Conservation (phyloP, 2,797 vertebrate genomes). For the Spinibarbus caldwelli region DNA sequence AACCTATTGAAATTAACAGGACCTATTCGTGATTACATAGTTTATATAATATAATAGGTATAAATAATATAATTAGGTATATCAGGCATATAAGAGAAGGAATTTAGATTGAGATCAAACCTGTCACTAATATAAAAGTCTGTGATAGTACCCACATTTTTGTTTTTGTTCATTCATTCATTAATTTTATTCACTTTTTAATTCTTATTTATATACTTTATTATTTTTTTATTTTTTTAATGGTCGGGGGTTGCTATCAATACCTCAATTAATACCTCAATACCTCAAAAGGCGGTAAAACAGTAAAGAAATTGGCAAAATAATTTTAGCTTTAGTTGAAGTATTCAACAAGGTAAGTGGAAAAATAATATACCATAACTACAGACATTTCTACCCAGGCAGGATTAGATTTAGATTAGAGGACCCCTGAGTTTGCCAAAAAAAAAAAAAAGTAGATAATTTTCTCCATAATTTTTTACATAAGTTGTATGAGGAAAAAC, state of each 20-base stretch:
- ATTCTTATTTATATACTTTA: too few species aligned
- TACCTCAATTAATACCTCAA: too few species aligned
- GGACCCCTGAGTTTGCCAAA: not conserved
- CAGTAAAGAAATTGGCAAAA: not conserved
- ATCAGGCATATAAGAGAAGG: not conserved
- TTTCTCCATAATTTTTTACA: not conserved
- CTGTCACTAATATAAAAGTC: not conserved
- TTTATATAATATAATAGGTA: not conserved
- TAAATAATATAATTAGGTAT: not conserved
- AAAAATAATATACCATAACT: conserved; percentile 2
- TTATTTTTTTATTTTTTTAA: not conserved
- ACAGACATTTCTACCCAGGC: not conserved
- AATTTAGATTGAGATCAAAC: not conserved
- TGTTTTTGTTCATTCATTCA: not conserved
- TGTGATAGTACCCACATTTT: not conserved
- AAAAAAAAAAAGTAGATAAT: not conserved
- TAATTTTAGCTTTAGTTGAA: not conserved
- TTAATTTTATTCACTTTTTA: not conserved
- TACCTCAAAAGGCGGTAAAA: not conserved
- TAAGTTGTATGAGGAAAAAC: not conserved
- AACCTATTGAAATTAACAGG: not conserved
- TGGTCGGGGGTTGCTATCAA: not conserved
- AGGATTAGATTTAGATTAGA: not conserved
- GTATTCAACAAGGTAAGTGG: not conserved
- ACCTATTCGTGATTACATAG: not conserved